These are phyloP conservation scores for Cardiocondyla obscurior DNA, from an alignment of 1,140 invertebrate genomes.

Conservation along the genomic window DNA sequence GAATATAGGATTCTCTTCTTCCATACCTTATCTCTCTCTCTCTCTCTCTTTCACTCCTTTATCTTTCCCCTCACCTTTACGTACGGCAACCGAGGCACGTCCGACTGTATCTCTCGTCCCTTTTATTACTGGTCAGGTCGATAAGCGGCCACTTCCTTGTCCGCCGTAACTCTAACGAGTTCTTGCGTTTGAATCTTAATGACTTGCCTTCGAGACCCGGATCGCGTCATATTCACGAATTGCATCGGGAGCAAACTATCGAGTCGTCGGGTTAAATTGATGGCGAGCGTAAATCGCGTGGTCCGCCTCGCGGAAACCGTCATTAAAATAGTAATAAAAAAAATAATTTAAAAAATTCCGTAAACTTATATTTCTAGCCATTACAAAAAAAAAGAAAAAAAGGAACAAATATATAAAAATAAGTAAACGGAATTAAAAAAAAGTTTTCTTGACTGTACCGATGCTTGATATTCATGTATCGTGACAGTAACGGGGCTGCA, in stretches of 20 bases:
- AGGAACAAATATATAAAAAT: too few relatives aligned
- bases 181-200: conserved; percentile 55
- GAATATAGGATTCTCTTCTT: conserved; percentile 31
- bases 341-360: too few relatives aligned
- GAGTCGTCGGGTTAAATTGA: conserved; percentile 36
- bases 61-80: background rate
- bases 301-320: conserved; percentile 21
- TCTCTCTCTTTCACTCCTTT: background rate
- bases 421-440: background rate
- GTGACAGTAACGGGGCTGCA: conserved; percentile 18
- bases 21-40: background rate
- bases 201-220: conserved; percentile 14
- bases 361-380: too few relatives aligned
- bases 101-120: conserved; percentile 45
- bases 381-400: too few relatives aligned
- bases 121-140: conserved; percentile 50
- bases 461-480: background rate
- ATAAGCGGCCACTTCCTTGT: conserved; percentile 38
- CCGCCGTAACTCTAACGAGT: conserved; percentile 46
- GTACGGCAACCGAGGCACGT: background rate
- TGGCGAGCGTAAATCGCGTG: conserved; percentile 22
- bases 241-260: conserved; percentile 24
- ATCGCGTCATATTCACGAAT: conserved; percentile 42
- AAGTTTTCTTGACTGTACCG: too few relatives aligned
- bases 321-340: too few relatives aligned